Conservation (phyloP, 2,888 invertebrate species). For the Conchocele bisecta region DNA sequence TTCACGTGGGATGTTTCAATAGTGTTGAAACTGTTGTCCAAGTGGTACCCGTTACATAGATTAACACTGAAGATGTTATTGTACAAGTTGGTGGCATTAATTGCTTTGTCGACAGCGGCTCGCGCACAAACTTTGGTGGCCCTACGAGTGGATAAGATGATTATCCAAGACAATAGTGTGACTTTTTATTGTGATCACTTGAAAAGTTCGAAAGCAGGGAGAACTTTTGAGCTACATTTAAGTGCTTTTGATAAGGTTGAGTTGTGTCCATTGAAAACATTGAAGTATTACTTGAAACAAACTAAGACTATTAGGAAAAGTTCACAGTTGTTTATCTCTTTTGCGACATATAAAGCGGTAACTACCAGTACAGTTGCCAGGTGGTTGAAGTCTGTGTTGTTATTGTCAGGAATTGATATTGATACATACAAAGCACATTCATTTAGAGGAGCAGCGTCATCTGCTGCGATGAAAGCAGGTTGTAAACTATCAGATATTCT, state of each 20-base stretch:
- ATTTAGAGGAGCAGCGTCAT: slow-evolving; percentile 16
- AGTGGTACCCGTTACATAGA: not conserved
- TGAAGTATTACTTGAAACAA: slow-evolving; percentile 8
- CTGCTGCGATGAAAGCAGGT: slow-evolving; percentile 7
- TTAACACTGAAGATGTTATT: slow-evolving; percentile 13
- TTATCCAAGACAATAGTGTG: not conserved
- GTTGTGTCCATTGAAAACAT: slow-evolving; percentile 14
- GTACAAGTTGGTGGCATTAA: slow-evolving; percentile 5
- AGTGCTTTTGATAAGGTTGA: not conserved
- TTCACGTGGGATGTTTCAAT: slow-evolving; percentile 27
- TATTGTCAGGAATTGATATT: not conserved
- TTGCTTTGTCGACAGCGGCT: slow-evolving; percentile 3
- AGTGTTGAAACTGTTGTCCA: slow-evolving; percentile 10
- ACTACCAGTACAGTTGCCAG: slow-evolving; percentile 16
- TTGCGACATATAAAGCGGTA: slow-evolving; percentile 4
- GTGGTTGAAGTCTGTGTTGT: slow-evolving; percentile 10
- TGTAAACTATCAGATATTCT: slow-evolving; percentile 8
- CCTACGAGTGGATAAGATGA: slow-evolving; percentile 6
- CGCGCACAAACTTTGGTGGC: slow-evolving; percentile 13
- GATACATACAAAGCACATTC: slow-evolving; percentile 20
- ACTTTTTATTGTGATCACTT: slow-evolving; percentile 4
- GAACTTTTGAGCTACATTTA: not conserved
- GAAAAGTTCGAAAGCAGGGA: slow-evolving; percentile 17
- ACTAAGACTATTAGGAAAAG: not conserved
- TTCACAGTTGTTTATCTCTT: slow-evolving; percentile 10